These are phyloP conservation scores for Toxotes chatareus DNA, from an alignment of 2,113 vertebrate species.

Conservation along the genomic window DNA sequence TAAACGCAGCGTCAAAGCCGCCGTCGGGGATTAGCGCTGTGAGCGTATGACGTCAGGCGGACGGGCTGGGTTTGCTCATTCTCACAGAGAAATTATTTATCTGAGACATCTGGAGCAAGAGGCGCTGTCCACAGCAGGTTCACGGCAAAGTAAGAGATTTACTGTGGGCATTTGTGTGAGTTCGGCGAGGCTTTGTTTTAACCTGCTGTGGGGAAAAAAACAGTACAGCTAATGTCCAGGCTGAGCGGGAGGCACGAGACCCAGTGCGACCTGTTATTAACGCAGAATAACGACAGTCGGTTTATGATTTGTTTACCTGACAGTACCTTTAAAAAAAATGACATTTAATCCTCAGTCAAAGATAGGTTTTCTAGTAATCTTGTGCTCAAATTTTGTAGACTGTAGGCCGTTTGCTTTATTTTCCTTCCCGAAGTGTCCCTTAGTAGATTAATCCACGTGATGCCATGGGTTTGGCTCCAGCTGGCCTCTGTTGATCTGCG, in stretches of 20 bases:
- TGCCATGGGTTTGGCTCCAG: neutral
- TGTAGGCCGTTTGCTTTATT: too few species aligned
- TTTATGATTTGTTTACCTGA: neutral
- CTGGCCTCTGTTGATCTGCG: neutral
- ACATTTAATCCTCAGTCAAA: neutral
- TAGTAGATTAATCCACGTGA: slow-evolving; percentile 24
- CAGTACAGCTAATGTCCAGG: too few species aligned
- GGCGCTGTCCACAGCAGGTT: neutral
- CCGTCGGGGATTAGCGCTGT: slow-evolving; percentile 28
- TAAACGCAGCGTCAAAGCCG: neutral
- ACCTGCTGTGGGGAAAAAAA: too few species aligned
- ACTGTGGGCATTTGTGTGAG: neutral
- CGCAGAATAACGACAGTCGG: neutral
- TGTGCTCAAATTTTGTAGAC: too few species aligned
- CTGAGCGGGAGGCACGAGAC: too few species aligned
- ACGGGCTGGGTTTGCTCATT: slow-evolving; percentile 36
- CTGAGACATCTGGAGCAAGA: neutral
- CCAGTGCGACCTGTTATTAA: neutral
- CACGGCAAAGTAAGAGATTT: slow-evolving; percentile 5
- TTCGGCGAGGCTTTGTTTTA: too few species aligned
- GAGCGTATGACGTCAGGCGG: slow-evolving; percentile 44
- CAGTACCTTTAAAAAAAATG: neutral
- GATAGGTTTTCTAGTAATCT: too few species aligned
- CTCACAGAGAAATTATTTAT: neutral
- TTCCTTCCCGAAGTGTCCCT: neutral